Base-by-base conservation (phyloP, 1,140 invertebrate species). In the Drosophila obscura region DNA sequence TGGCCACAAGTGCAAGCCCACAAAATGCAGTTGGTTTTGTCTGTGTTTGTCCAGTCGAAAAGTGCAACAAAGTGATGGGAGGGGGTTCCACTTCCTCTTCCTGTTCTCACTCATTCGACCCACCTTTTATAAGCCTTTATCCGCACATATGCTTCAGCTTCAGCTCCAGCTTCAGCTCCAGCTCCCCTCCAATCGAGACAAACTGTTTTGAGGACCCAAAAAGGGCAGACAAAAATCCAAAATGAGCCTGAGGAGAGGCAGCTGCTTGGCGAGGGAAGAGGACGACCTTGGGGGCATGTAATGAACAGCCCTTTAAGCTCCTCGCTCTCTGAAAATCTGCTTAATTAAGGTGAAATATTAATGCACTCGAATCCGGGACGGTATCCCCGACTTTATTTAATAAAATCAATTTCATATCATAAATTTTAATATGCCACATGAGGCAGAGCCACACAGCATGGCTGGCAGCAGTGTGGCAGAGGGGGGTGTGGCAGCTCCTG, bases 1-100 rank as follows among this genome's bases (percentile, higher is more conserved):
- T 87, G 82, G 82, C 82, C 82, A 85, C 82, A 85, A 85, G 77
- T 82, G 83, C 82, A 87, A 87, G 77, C 82, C 82, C 81, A 68
- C 78, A 85, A 85, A 87, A 81, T 87, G 69, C 82, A 81, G 68
- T 77, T 82, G 39, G 62, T 50, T 69, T 49, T 15, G 51, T 52
- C 28, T 41, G 45, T 31, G 41, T 64, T 48, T 64, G 53, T 50
- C 49, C 73, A 61, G 61, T 62, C 51, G 73, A 85, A 85, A 82
- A 85, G 81, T 87, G 81, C 77, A 87, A 62, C 81, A 80, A 65
- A 71, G 56, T 45, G 59, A 11, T 4, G 9, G 22, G 22, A 3
- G 22, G 2, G 0, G 22, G 1, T 19, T 19, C 16, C 16, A 0
- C 3, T 9, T 35, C 9, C 31, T 35, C 9, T 35, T 8, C 28